Percentiles rank a stretch among this genome's conserved stretches.
Evolutionary conservation across 2,797 vertebrate species (phyloP).

Genomic region (Acropternis orthonyx): DNA sequence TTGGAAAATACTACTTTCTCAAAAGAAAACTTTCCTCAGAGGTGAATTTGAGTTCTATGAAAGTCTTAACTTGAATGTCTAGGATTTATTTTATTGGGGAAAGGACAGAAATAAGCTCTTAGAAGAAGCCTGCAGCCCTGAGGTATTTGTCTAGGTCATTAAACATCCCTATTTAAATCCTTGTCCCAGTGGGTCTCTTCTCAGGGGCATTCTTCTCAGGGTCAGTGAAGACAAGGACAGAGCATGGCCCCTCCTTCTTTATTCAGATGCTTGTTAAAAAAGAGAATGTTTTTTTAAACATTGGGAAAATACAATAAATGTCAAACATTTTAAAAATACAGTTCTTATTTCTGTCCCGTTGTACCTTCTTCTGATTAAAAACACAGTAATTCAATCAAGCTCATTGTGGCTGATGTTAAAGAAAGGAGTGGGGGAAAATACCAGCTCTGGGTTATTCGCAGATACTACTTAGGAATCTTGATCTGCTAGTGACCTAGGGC

Average conservation of each 20-base stretch:
- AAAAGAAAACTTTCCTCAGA: not conserved
- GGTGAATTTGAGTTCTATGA: not conserved
- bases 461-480: not conserved
- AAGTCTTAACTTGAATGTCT: not conserved
- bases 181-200: not conserved
- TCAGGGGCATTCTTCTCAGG: not conserved
- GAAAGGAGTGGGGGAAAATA: not conserved
- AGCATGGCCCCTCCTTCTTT: not conserved
- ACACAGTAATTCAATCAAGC: not conserved
- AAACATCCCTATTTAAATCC: not conserved
- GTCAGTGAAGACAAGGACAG: not conserved
- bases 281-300: not conserved
- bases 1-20: not conserved
- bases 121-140: not conserved
- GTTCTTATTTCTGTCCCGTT: not conserved
- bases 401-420: not conserved
- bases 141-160: not conserved
- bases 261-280: not conserved
- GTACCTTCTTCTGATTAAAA: not conserved
- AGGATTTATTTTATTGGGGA: not conserved
- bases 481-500: not conserved
- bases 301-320: not conserved
- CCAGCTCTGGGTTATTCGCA: not conserved
- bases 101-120: slow-evolving; percentile 3
- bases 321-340: not conserved